Percentiles rank a stretch among this genome's conserved stretches.
Evolutionary conservation across 2,888 invertebrate genomes (phyloP).

Genomic region (Papilio protenor): DNA sequence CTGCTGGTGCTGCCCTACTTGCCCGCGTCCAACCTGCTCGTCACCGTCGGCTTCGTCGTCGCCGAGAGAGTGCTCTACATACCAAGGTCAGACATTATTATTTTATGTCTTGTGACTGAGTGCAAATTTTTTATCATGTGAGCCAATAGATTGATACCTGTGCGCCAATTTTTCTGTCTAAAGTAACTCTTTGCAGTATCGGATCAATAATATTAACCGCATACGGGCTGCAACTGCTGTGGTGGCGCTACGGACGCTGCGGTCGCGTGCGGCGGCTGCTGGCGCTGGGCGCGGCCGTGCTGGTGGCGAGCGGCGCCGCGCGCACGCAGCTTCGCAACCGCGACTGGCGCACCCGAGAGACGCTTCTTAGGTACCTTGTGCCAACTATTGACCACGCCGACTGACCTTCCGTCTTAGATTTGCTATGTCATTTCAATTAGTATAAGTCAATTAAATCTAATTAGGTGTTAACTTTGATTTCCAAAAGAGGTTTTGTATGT

Average conservation of each 20-base stretch:
- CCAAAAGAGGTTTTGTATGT: not conserved
- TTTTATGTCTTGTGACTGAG: not conserved
- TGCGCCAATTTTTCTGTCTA: no score
- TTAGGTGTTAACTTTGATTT: not conserved
- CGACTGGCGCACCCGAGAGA: not conserved
- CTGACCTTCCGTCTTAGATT: no score
- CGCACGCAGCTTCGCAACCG: conserved; percentile 72
- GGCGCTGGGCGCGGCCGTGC: conserved; percentile 80
- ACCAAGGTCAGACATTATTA: conserved; percentile 86
- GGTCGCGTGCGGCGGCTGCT: conserved; percentile 73
- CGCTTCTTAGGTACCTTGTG: not conserved
- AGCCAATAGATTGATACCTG: no score
- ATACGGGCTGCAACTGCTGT: conserved; percentile 88
- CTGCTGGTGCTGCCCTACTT: conserved; percentile 92
- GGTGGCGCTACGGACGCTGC: conserved; percentile 79
- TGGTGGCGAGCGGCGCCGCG: conserved; percentile 86
- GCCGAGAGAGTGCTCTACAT: conserved; percentile 96
- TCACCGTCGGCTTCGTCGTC: conserved; percentile 92
- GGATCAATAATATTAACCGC: conserved; percentile 91
- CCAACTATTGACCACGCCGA: no score
- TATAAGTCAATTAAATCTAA: no score
- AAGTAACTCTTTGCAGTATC: conserved; percentile 83
- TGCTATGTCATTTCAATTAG: no score
- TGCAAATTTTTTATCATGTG: not conserved
- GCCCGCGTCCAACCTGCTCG: conserved; percentile 92